Conservation (phyloP, 2,797 vertebrate species). For the Ptychobarbus kaznakovi region DNA sequence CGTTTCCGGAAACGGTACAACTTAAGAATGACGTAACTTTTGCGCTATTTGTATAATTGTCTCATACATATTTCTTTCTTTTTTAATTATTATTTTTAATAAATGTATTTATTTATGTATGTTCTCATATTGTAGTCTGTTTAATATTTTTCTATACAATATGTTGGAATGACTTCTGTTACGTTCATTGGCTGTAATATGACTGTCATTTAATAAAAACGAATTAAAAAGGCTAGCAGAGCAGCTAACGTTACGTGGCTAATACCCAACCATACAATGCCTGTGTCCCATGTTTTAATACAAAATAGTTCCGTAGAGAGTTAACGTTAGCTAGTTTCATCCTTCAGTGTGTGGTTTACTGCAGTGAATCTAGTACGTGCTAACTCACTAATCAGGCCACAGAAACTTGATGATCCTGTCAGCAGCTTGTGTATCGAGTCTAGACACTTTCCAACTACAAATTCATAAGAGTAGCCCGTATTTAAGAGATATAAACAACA, state of each 20-base stretch:
- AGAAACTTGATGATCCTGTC: background rate
- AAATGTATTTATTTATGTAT: too few relatives aligned
- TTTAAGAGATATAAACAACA: background rate
- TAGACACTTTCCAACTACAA: too few relatives aligned
- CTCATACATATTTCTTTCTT: too few relatives aligned
- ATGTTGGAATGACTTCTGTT: too few relatives aligned
- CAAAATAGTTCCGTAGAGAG: background rate
- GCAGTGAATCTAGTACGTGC: background rate
- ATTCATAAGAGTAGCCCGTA: background rate
- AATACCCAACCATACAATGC: background rate
- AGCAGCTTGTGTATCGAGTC: background rate
- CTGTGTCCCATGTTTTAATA: background rate
- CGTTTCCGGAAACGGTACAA: too few relatives aligned
- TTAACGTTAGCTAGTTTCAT: background rate
- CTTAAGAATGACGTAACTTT: too few relatives aligned
- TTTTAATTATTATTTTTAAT: too few relatives aligned
- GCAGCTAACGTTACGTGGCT: background rate
- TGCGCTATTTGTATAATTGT: too few relatives aligned
- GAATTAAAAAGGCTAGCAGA: background rate
- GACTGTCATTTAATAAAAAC: too few relatives aligned
- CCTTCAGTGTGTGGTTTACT: background rate
- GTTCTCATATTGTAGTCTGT: too few relatives aligned
- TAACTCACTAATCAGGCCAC: background rate
- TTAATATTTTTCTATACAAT: too few relatives aligned
- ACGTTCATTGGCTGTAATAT: too few relatives aligned